Conservation (phyloP, 2,797 vertebrate species). For the Gallinago solitaria region DNA sequence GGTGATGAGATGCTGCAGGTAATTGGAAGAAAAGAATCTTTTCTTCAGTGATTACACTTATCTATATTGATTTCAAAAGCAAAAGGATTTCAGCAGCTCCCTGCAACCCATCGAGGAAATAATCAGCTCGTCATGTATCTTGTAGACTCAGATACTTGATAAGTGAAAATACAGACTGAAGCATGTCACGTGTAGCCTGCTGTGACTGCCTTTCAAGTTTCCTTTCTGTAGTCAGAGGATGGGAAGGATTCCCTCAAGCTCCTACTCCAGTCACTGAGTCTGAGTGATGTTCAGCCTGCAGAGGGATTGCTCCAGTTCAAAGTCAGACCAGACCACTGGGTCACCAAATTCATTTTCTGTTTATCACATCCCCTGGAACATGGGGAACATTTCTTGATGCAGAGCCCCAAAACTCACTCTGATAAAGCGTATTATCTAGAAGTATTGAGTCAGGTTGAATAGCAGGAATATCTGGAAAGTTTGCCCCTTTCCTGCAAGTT, state of each 20-base stretch:
- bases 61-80: not conserved
- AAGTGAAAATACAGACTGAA: not conserved
- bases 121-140: not conserved
- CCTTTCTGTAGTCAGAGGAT: not conserved
- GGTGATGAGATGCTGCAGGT: not conserved
- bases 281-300: not conserved
- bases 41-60: not conserved
- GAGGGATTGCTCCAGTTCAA: not conserved
- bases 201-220: not conserved
- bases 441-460: not conserved
- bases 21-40: not conserved
- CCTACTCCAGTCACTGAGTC: not conserved
- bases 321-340: not conserved
- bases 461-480: not conserved
- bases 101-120: not conserved
- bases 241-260: not conserved
- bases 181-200: not conserved
- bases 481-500: not conserved
- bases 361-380: not conserved
- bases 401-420: not conserved
- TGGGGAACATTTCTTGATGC: not conserved
- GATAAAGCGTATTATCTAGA: not conserved
- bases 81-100: not conserved
- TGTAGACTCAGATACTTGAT: not conserved
- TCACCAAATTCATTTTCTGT: fast-evolving